phyloP scores from a whole-genome alignment of 2,113 vertebrate species.

The chimpanzee (Pan troglodytes) region NHGRI_mPanTro3-v2.1_pri NC_072417.2:28455001-28455500 shows the following conservation, averaged over 20 bases:
- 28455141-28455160: not conserved
- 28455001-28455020: not conserved
- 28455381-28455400: not conserved
- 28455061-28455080: not conserved
- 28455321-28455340: not conserved
- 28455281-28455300: not conserved
- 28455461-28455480: too few relatives aligned
- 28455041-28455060: not conserved
- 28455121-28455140: not conserved
- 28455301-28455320: not conserved
- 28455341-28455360: not conserved
- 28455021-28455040: not conserved
- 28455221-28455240: fast-evolving
- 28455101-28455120: not conserved
- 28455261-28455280: not conserved
- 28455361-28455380: not conserved
- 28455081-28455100: not conserved
- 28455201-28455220: not conserved
- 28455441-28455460: too few relatives aligned
- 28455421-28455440: too few relatives aligned
- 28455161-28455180: not conserved
- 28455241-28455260: not conserved
- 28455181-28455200: fast-evolving
- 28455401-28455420: not conserved
- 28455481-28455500: too few relatives aligned